Evolutionary conservation across 2,888 invertebrate genomes (phyloP), one percentile per base, ranked within the genome.

Genomic region (Lasioglossum villosulum): DNA sequence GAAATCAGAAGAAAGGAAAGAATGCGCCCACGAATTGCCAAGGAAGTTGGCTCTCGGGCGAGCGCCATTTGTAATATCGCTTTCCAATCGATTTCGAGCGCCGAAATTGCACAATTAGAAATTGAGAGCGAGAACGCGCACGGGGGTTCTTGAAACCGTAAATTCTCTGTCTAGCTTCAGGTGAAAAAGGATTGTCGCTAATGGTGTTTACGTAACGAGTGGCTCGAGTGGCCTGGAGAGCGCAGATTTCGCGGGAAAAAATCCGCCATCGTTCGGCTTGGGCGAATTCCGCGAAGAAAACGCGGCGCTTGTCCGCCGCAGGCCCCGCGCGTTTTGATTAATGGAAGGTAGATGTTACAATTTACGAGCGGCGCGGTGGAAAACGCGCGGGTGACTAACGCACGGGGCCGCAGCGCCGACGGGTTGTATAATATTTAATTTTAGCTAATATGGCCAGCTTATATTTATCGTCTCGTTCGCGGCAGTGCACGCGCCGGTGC

Each of bases 401-500:
- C 4, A 12, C 63, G 16, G 6, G 8, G 37, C 45, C 66, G 42
- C 30, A 42, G 27, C 66, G 63, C 37, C 52, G 34, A 2, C 63
- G 30, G 23, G 42, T 74, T 80, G 68, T 74, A 80, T 68, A 74
- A 86, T 73, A 74, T 86, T 63, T 78, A 75, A 45, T 66, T 84
- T 76, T 63, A 80, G 77, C 66, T 77, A 80, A 84, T 84, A 84
- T 74, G 56, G 23, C 73, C 76, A 30, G 66, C 16, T 80, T 76
- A 74, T 76, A 77, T 80, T 86, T 80, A 77, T 73, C 76, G 16
- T 34, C 59, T 72, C 30, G 30, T 63, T 27, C 34, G 45, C 68
- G 52, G 66, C 4, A 74, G 85, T 78, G 78, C 80, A 59, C 74
- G 77, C 77, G 68, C 30, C 63, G 63, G 16, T 30, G 5, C 8